Percentiles rank a stretch among this genome's conserved stretches.
Evolutionary conservation across 2,888 invertebrate species (phyloP).

Genomic region (Drosophila stalkeri): DNA sequence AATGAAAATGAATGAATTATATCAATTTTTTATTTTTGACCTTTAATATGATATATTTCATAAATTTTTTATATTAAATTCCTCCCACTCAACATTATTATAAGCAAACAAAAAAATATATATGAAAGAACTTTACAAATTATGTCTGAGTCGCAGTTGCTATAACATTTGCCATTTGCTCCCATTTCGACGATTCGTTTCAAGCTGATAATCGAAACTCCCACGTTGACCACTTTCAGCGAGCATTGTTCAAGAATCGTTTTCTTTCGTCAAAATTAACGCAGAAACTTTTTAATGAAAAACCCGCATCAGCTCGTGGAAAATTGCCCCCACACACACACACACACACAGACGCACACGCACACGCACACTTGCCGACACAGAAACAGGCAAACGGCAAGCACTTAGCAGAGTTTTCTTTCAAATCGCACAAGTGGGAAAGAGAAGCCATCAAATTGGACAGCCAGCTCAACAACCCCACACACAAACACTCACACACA

Average conservation of each 20-base stretch:
- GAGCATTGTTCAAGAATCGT: slow-evolving; percentile 60
- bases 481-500: slow-evolving; percentile 26
- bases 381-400: slow-evolving; percentile 7
- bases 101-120: too few species aligned
- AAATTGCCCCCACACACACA: slow-evolving; percentile 48
- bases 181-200: slow-evolving; percentile 29
- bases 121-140: slow-evolving; percentile 33
- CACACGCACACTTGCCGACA: background rate
- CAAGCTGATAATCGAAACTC: slow-evolving; percentile 57
- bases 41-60: background rate
- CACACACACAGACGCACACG: slow-evolving; percentile 9
- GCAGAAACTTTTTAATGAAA: slow-evolving; percentile 79
- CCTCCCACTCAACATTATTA: background rate
- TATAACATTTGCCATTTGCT: slow-evolving; percentile 12
- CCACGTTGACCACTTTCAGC: slow-evolving; percentile 51
- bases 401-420: slow-evolving; percentile 64
- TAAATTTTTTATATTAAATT: background rate
- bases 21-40: background rate
- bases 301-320: slow-evolving; percentile 70
- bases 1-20: too few species aligned
- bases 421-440: slow-evolving; percentile 38
- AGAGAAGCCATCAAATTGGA: slow-evolving; percentile 47
- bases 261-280: slow-evolving; percentile 76
- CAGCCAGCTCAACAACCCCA: slow-evolving; percentile 50
- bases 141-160: slow-evolving; percentile 3